Conservation (phyloP, 1,140 invertebrate species). For the Drosophila nikananu region DNA sequence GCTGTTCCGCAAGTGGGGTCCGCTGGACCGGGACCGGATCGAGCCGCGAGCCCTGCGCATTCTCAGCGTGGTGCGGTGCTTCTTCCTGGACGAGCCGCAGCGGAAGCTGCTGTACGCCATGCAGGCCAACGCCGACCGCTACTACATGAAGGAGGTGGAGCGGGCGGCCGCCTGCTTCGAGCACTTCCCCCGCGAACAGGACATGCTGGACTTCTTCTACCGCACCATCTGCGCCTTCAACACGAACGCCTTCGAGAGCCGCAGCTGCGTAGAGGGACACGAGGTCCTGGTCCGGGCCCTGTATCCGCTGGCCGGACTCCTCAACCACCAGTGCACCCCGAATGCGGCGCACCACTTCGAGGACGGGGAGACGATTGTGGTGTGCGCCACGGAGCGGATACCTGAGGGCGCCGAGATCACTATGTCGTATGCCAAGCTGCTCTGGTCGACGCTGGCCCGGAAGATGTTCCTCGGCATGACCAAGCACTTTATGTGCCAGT, state of each 20-base stretch:
- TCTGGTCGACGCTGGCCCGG: slow-evolving; percentile 90
- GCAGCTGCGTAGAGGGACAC: slow-evolving; percentile 86
- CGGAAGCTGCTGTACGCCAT: slow-evolving; percentile 87
- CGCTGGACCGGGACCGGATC: slow-evolving; percentile 85
- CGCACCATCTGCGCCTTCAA: slow-evolving; percentile 88
- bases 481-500: slow-evolving; percentile 91
- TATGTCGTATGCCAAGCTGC: slow-evolving; percentile 89
- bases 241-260: slow-evolving; percentile 91
- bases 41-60: slow-evolving; percentile 86
- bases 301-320: slow-evolving; percentile 90
- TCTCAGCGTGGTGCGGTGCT: slow-evolving; percentile 87
- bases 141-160: slow-evolving; percentile 87
- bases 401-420: slow-evolving; percentile 89
- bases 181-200: slow-evolving; percentile 87
- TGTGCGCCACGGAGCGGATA: slow-evolving; percentile 89
- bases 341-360: slow-evolving; percentile 90
- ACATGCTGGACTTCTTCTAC: slow-evolving; percentile 86
- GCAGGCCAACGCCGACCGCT: slow-evolving; percentile 86
- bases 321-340: slow-evolving; percentile 91
- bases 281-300: slow-evolving; percentile 88
- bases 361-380: slow-evolving; percentile 87
- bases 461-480: slow-evolving; percentile 89
- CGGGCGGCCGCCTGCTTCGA: slow-evolving; percentile 87
- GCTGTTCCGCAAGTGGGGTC: slow-evolving; percentile 86
- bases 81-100: slow-evolving; percentile 86